A percentile compares a stretch with the other conserved stretches of the same genome.
These are phyloP conservation scores for Melanotaenia trifasciata DNA, from an alignment of 2,797 vertebrate genomes.

Conservation along the genomic window DNA sequence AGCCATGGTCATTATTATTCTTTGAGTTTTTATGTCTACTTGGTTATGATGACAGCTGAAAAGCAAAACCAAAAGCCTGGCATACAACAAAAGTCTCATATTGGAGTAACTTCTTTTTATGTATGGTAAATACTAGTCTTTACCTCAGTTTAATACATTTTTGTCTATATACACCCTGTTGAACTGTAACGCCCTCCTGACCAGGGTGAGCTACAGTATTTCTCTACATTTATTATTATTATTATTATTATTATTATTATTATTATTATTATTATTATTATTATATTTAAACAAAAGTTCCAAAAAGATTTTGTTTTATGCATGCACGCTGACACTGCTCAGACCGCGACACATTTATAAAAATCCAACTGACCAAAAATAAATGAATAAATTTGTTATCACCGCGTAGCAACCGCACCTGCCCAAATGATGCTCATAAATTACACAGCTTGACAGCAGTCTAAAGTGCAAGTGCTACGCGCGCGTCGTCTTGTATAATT, in stretches of 20 bases:
- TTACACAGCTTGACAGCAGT: slow-evolving; percentile 12
- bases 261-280: too few relatives aligned
- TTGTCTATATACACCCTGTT: too few relatives aligned
- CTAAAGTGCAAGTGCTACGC: background rate
- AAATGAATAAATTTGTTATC: background rate
- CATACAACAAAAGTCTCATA: background rate
- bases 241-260: too few relatives aligned
- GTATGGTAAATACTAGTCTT: background rate
- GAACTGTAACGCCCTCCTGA: too few relatives aligned
- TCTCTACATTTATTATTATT: background rate
- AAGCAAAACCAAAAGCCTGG: background rate
- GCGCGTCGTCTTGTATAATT: slow-evolving; percentile 18
- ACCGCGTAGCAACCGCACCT: background rate
- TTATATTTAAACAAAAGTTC: too few relatives aligned
- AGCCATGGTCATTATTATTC: too few relatives aligned
- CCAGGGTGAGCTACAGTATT: background rate
- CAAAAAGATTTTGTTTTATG: too few relatives aligned
- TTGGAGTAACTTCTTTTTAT: background rate
- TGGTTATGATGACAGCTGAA: background rate
- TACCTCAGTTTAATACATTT: background rate
- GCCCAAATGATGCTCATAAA: slow-evolving; percentile 10
- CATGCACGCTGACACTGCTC: background rate
- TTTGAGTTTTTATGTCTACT: background rate
- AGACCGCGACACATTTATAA: background rate
- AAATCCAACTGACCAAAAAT: background rate